Conservation (phyloP, 2,888 invertebrate genomes). For the Ryuthela nishihirai region DNA sequence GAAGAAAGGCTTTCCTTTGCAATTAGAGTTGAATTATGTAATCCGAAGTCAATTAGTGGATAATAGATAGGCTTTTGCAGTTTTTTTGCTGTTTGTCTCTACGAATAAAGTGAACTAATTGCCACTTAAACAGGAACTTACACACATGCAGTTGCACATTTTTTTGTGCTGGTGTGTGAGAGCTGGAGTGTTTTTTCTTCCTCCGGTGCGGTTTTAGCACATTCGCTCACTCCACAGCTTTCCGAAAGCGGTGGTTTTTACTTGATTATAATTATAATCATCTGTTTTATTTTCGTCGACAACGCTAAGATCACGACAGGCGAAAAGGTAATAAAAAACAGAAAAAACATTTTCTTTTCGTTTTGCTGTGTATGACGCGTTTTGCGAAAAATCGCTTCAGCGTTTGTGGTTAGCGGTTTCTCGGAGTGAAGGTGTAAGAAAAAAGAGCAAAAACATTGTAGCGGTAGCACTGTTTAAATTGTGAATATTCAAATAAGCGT, state of each 20-base stretch:
- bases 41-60: constrained; percentile 36
- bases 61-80: constrained; percentile 35
- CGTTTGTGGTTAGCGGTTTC: no score
- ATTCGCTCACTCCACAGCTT: background rate
- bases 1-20: constrained; percentile 5
- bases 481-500: no score
- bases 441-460: no score
- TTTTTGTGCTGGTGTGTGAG: no score
- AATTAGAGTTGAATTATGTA: constrained; percentile 39
- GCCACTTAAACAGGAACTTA: constrained; percentile 33
- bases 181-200: constrained; percentile 7
- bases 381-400: no score
- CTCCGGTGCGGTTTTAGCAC: constrained; percentile 23
- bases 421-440: no score
- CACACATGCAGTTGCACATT: constrained; percentile 10
- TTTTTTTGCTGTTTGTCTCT: constrained; percentile 33
- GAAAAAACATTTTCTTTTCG: no score
- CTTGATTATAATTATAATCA: constrained; percentile 37
- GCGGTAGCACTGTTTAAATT: no score
- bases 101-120: constrained; percentile 34
- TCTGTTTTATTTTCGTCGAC: constrained; percentile 39
- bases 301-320: no score
- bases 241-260: constrained; percentile 20
- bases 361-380: no score
- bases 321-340: no score